phyloP scores from a whole-genome alignment of 2,888 invertebrate genomes.

The Ypsolopha scabrella region DNA sequence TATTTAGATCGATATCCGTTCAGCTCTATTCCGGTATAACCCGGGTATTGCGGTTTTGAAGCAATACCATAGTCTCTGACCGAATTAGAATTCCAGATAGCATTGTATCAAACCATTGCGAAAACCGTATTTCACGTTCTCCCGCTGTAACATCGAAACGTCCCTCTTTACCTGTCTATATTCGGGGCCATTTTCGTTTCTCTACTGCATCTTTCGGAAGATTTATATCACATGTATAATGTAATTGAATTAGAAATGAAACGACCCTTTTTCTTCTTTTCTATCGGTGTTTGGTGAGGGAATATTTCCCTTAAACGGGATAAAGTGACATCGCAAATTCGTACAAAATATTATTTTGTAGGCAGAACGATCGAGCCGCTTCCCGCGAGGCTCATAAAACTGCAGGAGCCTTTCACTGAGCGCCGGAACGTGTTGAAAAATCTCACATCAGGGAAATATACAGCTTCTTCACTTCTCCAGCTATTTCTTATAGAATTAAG shows the following conservation, averaged over 20 bases:
- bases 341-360: conserved; percentile 58
- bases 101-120: too few relatives aligned
- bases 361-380: conserved; percentile 43
- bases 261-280: too few relatives aligned
- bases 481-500: conserved; percentile 10
- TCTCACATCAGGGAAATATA: conserved; percentile 39
- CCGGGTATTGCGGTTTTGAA: conserved; percentile 14
- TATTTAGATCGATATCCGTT: conserved; percentile 28
- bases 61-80: too few relatives aligned
- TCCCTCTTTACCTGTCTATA: not conserved
- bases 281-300: not conserved
- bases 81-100: too few relatives aligned
- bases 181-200: too few relatives aligned
- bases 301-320: not conserved
- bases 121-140: too few relatives aligned
- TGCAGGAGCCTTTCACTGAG: conserved; percentile 49
- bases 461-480: conserved; percentile 18
- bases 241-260: too few relatives aligned
- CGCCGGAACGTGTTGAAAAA: conserved; percentile 56
- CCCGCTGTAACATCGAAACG: not conserved
- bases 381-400: conserved; percentile 49
- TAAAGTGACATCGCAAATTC: conserved; percentile 26
- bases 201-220: too few relatives aligned
- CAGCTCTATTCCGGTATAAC: conserved; percentile 10
- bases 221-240: too few relatives aligned